Percentiles rank a stretch among this genome's conserved stretches.
Conservation (phyloP, 2,888 invertebrate species). For the Drosophila demipolita region DNA sequence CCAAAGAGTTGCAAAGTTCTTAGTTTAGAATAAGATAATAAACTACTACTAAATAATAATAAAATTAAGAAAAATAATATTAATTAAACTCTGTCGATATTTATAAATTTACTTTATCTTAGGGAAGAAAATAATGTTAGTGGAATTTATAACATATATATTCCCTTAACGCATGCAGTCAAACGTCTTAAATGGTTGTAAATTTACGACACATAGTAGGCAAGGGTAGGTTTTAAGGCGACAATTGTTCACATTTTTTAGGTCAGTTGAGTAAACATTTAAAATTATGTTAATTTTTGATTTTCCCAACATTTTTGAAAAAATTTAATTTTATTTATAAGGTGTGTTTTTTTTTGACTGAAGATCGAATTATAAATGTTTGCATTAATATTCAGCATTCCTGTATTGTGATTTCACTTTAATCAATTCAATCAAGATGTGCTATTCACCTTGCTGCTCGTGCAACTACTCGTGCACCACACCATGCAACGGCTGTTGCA, state of each 20-base stretch:
- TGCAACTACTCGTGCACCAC: slow-evolving; percentile 24
- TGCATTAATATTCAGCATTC: background rate
- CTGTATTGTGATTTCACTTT: background rate
- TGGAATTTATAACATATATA: background rate
- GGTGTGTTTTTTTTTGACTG: background rate
- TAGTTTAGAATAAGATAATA: no score
- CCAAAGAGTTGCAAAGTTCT: no score
- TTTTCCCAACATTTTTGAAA: background rate
- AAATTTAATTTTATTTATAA: background rate
- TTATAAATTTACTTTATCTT: no score
- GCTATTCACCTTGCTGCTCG: slow-evolving; percentile 21
- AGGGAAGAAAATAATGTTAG: no score
- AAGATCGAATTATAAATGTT: background rate
- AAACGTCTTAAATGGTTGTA: background rate
- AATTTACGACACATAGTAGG: background rate
- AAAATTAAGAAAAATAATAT: no score
- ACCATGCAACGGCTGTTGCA: slow-evolving; percentile 26
- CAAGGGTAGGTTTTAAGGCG: background rate
- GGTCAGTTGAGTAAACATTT: background rate
- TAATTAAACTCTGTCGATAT: no score
- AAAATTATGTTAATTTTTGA: background rate
- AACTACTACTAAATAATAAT: no score
- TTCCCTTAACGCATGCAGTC: background rate
- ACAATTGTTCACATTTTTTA: background rate
- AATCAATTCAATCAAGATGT: slow-evolving; percentile 1